These are phyloP conservation scores for Lordiphosa collinella DNA, from an alignment of 1,140 invertebrate genomes.

Conservation along the genomic window DNA sequence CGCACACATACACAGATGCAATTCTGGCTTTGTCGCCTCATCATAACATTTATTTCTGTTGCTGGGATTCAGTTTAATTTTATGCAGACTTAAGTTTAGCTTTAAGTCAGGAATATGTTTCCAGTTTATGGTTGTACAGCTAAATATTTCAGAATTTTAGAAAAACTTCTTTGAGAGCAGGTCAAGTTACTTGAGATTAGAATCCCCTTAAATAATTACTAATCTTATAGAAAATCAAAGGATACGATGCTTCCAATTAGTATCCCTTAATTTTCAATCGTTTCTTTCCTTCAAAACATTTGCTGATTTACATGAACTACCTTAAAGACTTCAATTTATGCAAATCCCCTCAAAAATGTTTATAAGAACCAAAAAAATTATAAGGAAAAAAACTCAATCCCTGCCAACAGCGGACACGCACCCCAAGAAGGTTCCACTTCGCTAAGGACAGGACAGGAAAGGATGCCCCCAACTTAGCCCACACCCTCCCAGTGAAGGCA, in stretches of 20 bases:
- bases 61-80: no score
- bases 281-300: not conserved
- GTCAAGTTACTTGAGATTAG: no score
- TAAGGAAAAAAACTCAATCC: conserved; percentile 1
- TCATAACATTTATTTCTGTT: conserved; percentile 8
- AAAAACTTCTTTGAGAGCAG: no score
- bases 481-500: not conserved
- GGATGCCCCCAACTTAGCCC: not conserved
- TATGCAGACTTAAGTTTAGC: no score
- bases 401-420: conserved; percentile 25
- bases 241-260: no score
- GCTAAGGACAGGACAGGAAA: conserved; percentile 14
- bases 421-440: conserved; percentile 22
- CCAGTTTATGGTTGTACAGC: no score
- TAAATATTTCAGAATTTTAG: no score
- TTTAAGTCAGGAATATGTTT: no score
- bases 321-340: conserved; percentile 16
- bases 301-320: not conserved
- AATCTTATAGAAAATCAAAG: no score
- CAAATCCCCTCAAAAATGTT: conserved; percentile 17
- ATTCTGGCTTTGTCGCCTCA: conserved; percentile 23
- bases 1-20: conserved; percentile 11
- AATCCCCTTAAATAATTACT: no score
- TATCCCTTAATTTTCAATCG: not conserved
- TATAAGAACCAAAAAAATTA: conserved; percentile 5